Evolutionary conservation across 2,113 vertebrate genomes (phyloP).

Genomic region (Astur gentilis): DNA sequence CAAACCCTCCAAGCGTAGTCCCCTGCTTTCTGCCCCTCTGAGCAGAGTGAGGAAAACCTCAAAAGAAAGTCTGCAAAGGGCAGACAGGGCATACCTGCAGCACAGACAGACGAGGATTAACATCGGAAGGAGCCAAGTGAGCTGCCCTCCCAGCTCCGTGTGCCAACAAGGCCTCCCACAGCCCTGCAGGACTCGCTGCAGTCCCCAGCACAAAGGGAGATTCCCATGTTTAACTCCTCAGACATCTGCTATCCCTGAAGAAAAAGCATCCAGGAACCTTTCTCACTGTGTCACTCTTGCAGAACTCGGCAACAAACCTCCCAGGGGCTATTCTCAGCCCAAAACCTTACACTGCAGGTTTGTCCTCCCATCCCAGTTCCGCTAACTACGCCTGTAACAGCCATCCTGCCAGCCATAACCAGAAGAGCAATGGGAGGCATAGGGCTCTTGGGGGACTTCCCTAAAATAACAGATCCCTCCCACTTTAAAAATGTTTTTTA

Average conservation of each 20-base stretch:
- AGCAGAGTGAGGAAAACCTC: background rate
- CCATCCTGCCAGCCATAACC: background rate
- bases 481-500: background rate
- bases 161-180: background rate
- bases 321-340: background rate
- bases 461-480: background rate
- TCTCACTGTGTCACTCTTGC: background rate
- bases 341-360: background rate
- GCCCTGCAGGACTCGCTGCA: background rate
- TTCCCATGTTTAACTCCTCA: background rate
- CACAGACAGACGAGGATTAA: background rate
- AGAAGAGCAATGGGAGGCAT: background rate
- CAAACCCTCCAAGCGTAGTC: background rate
- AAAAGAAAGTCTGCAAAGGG: background rate
- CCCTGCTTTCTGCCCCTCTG: background rate
- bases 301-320: background rate
- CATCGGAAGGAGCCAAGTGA: rapidly evolving
- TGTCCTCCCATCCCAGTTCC: background rate
- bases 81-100: background rate
- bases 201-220: background rate
- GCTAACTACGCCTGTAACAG: background rate
- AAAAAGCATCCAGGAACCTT: background rate
- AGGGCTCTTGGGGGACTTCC: background rate
- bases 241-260: background rate
- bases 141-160: background rate